Percentiles rank a stretch among this genome's conserved stretches.
Conservation (phyloP, 1,140 invertebrate species). For the Pogonomyrmex californicus region DNA sequence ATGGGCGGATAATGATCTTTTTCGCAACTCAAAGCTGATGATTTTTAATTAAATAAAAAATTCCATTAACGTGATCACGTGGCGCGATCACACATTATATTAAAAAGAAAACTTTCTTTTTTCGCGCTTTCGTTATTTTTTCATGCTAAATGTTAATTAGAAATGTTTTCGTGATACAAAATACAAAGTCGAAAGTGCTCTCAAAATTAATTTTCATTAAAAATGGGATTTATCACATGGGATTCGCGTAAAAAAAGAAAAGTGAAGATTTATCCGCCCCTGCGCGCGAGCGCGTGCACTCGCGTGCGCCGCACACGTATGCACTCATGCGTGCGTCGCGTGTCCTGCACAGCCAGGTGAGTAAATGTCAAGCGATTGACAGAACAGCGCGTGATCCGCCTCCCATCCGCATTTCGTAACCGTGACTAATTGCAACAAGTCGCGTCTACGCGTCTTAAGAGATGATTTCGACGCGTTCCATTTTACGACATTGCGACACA, state of each 20-base stretch:
- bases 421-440: constrained; percentile 51
- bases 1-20: constrained; percentile 4
- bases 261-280: constrained; percentile 36
- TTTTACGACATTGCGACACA: constrained; percentile 52
- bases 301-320: background rate
- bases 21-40: background rate
- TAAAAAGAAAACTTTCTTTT: background rate
- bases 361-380: constrained; percentile 62
- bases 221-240: background rate
- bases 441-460: constrained; percentile 28
- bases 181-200: background rate
- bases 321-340: constrained; percentile 21
- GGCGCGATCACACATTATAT: background rate
- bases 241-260: background rate
- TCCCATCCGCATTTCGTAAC: constrained; percentile 52
- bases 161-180: background rate
- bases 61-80: background rate
- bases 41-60: background rate
- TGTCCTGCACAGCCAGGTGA: constrained; percentile 55
- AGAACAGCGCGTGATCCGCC: constrained; percentile 48
- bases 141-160: background rate
- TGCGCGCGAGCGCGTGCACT: constrained; percentile 27
- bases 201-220: background rate
- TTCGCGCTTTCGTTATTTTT: background rate
- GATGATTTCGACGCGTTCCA: constrained; percentile 41